Conservation (phyloP, 1,140 invertebrate genomes). For the Drosophila pruinosa region DNA sequence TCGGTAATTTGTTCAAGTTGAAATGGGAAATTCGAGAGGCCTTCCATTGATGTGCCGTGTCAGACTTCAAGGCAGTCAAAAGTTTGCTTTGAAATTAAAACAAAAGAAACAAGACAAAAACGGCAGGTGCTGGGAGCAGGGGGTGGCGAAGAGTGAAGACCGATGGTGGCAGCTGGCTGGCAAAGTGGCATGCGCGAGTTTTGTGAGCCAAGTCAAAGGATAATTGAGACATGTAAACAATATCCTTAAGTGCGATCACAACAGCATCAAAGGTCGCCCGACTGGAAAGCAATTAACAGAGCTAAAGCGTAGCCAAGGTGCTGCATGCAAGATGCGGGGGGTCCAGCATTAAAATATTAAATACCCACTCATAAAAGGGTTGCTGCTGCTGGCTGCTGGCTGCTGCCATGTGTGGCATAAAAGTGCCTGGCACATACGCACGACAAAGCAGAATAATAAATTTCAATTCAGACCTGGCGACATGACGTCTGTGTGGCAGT, state of each 20-base stretch:
- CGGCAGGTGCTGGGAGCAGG: neutral
- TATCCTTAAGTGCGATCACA: constrained; percentile 68
- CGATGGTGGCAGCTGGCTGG: too few species aligned
- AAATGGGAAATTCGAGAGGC: constrained; percentile 7
- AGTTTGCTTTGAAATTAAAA: constrained; percentile 64
- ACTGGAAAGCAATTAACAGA: constrained; percentile 74
- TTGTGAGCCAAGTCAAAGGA: constrained; percentile 63
- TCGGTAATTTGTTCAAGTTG: neutral
- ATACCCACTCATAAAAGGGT: constrained; percentile 37
- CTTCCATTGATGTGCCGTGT: constrained; percentile 7
- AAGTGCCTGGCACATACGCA: constrained; percentile 56
- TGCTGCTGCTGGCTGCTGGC: constrained; percentile 8
- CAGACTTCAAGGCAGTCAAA: constrained; percentile 34
- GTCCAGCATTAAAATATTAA: constrained; percentile 42
- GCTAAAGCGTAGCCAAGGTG: constrained; percentile 2
- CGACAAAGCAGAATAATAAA: constrained; percentile 80
- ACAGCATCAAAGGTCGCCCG: constrained; percentile 68
- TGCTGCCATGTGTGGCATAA: constrained; percentile 24
- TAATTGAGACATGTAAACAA: constrained; percentile 80
- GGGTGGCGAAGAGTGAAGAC: too few species aligned
- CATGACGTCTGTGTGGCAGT: constrained; percentile 63
- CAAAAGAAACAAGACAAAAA: constrained; percentile 9
- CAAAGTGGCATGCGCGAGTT: constrained; percentile 34
- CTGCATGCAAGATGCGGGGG: neutral
- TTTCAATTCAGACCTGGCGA: constrained; percentile 71